Evolutionary conservation across 2,888 invertebrate species (phyloP).

Genomic region (Eledone cirrhosa): DNA sequence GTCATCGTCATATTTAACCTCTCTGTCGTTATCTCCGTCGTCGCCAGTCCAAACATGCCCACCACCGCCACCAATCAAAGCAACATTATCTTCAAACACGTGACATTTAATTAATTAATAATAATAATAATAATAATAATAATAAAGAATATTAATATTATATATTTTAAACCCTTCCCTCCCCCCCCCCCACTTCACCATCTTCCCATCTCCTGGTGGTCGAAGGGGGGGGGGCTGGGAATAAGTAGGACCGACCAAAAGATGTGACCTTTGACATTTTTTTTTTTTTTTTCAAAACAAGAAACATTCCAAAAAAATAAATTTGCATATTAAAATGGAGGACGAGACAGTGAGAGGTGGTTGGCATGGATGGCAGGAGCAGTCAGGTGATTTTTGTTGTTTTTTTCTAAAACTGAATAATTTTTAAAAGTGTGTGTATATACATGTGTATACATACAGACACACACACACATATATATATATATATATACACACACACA

Average conservation of each 20-base stretch:
- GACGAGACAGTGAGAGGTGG: neutral
- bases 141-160: no score
- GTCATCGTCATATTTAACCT: neutral
- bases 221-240: no score
- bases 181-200: neutral
- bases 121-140: no score
- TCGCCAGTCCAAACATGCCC: neutral
- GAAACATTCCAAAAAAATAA: neutral
- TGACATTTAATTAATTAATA: no score
- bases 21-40: neutral
- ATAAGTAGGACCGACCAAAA: no score
- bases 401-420: neutral
- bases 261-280: neutral
- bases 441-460: neutral
- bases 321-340: neutral
- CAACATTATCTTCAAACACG: neutral
- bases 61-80: neutral
- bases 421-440: neutral
- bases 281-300: neutral
- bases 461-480: neutral
- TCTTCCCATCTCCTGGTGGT: no score
- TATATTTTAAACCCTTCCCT: neutral
- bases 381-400: no score
- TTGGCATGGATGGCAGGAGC: neutral
- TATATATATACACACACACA: neutral